Conservation (phyloP, 2,113 vertebrate species). For the Pituophis catenifer region DNA sequence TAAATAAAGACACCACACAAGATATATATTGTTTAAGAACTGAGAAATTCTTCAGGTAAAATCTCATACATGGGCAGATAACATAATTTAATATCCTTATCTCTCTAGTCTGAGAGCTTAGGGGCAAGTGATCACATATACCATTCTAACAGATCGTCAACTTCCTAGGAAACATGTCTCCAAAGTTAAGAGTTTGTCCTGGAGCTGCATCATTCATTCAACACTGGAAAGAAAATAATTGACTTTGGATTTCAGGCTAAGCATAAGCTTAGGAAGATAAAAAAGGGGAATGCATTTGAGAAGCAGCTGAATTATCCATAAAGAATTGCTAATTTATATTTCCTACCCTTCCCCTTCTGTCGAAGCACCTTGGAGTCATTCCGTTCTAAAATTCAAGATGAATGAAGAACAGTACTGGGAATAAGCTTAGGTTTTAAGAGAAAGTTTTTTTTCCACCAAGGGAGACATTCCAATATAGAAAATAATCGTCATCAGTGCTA, state of each 20-base stretch:
- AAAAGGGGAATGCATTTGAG: rapidly evolving
- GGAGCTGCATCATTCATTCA: constrained; percentile 38
- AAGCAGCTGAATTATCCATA: background rate
- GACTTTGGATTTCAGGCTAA: background rate
- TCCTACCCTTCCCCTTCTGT: background rate
- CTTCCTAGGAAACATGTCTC: constrained; percentile 49
- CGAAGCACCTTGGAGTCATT: background rate
- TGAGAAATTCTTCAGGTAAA: background rate
- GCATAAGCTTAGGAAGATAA: background rate
- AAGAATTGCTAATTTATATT: background rate
- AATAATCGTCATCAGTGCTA: background rate
- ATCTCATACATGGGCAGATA: background rate
- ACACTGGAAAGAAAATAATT: constrained; percentile 6
- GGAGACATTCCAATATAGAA: constrained; percentile 22
- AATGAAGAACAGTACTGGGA: background rate
- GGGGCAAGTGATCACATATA: background rate
- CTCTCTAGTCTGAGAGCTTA: background rate
- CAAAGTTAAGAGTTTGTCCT: constrained; percentile 30
- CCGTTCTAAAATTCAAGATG: background rate
- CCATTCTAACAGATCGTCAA: constrained; percentile 23
- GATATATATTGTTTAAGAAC: background rate
- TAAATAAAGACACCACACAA: background rate
- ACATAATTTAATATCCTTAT: background rate
- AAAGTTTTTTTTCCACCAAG: background rate
- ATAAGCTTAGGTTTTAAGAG: background rate